Conservation (phyloP, 2,888 invertebrate genomes). For the Pollenia griseotomentosa region DNA sequence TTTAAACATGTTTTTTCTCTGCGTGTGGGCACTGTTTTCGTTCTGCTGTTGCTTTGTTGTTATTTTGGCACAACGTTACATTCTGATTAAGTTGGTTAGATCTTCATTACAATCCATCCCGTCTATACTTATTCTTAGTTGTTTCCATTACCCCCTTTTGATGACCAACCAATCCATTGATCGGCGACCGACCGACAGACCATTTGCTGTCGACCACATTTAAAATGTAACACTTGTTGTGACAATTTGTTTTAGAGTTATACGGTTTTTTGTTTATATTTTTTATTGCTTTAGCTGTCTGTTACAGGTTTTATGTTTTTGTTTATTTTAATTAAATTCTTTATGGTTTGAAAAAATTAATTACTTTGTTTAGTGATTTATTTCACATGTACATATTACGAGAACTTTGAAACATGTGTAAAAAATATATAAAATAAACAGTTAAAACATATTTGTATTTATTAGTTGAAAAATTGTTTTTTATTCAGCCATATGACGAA, state of each 20-base stretch:
- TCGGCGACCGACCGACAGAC: not conserved
- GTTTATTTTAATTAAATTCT: constrained; percentile 10
- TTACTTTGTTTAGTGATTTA: constrained; percentile 47
- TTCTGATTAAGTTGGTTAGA: too few relatives aligned
- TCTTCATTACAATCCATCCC: too few relatives aligned
- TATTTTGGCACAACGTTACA: too few relatives aligned
- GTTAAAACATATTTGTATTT: constrained; percentile 18
- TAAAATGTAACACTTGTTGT: constrained; percentile 48
- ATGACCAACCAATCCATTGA: constrained; percentile 25
- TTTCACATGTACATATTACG: not conserved
- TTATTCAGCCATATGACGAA: constrained; percentile 28
- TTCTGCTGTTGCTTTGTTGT: too few relatives aligned
- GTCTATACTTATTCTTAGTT: not conserved
- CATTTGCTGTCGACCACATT: constrained; percentile 47
- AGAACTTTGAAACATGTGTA: not conserved
- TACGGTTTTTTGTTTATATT: not conserved
- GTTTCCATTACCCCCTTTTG: not conserved
- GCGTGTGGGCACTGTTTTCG: too few relatives aligned
- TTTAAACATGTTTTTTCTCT: too few relatives aligned
- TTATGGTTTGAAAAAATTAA: constrained; percentile 15
- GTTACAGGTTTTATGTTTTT: not conserved
- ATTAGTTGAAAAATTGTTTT: constrained; percentile 25
- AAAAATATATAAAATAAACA: not conserved
- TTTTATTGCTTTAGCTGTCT: constrained; percentile 8
- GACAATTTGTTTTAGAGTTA: constrained; percentile 40